Base-by-base conservation (phyloP, 2,797 vertebrate genomes). In the Siniperca scherzeri region DNA sequence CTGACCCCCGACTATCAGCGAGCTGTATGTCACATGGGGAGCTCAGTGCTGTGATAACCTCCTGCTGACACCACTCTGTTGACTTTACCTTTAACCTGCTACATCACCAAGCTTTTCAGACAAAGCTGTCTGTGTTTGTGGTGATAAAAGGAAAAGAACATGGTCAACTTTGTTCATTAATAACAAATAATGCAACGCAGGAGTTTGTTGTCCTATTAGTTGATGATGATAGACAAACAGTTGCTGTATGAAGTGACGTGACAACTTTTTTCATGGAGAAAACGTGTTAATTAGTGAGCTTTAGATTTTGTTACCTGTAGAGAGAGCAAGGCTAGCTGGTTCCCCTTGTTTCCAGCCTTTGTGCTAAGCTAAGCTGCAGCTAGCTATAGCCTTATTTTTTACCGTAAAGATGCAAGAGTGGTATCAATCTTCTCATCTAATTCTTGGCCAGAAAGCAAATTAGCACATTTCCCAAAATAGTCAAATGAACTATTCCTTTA, bases 51-150 rank as follows among this genome's bases (percentile, higher is more conserved):
- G 77, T 88, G 90, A 92, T 92, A 92, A 92, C 91, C 92, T 90
- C 87, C 83, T 76, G 89, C 85, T 91, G 91, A 90, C 86, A 78
- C 75, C 82, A 17, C 11, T 61, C 77, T 92, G 91, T 94, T 93
- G 85, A 89, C 91, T 90, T 92, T 85, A 90, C 88, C 68, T 75
- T 88, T 74, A 90, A 85, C 78, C 82, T 36, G 83, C 86, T 74
- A 30, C 84, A 75, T 84, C 70, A 40, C 78, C 19, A 6, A 53
- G 67, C 78, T 76, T 70, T 67, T 60, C 56, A 59, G 73, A 81
- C 82, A 88, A 84, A 87, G 73, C 50, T 3, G 6, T 66, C 70
- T 13, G 65, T 69, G 64, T 84, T 81, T 74, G 69, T 61, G 66
- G 21, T 67, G 72, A 40, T 81, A 14, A 77, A 55, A 68, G 16